phyloP scores from a whole-genome alignment of 1,140 invertebrate genomes.

The Leguminivora glycinivorella region DNA sequence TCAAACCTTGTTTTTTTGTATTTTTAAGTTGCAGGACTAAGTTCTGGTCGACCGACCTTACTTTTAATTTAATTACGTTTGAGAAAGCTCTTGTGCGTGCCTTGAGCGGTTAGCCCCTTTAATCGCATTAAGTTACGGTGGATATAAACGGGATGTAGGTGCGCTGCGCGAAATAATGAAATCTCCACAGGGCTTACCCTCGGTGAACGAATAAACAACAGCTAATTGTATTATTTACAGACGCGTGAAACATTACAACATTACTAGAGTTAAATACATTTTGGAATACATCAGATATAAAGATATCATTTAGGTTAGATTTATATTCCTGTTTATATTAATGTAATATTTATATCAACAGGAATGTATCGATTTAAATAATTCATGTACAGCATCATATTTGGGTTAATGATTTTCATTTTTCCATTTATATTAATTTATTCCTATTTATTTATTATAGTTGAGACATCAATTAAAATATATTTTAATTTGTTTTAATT shows the following conservation, averaged over 20 bases:
- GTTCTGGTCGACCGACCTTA: conserved; percentile 40
- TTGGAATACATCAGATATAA: background rate
- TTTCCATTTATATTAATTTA: background rate
- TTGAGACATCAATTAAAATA: no score
- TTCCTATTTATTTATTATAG: no score
- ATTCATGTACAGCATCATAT: background rate
- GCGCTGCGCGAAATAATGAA: conserved; percentile 59
- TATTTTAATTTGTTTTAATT: no score
- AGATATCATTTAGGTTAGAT: no score
- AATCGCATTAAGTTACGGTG: conserved; percentile 62
- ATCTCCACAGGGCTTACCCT: conserved; percentile 49
- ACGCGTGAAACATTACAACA: background rate
- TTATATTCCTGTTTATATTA: no score
- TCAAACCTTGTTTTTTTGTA: conserved; percentile 30
- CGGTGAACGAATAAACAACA: conserved; percentile 49
- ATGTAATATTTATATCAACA: no score
- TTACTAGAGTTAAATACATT: background rate
- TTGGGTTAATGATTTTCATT: background rate
- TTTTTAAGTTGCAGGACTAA: conserved; percentile 29
- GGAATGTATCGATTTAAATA: no score
- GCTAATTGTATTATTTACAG: conserved; percentile 5
- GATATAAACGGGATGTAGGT: conserved; percentile 45
- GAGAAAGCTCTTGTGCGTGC: conserved; percentile 46
- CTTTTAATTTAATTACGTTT: conserved; percentile 46
- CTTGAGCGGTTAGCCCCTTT: conserved; percentile 48